Percentiles rank a stretch among this genome's conserved stretches.
phyloP scores from a whole-genome alignment of 2,797 vertebrate species.

The Gallinago solitaria region DNA sequence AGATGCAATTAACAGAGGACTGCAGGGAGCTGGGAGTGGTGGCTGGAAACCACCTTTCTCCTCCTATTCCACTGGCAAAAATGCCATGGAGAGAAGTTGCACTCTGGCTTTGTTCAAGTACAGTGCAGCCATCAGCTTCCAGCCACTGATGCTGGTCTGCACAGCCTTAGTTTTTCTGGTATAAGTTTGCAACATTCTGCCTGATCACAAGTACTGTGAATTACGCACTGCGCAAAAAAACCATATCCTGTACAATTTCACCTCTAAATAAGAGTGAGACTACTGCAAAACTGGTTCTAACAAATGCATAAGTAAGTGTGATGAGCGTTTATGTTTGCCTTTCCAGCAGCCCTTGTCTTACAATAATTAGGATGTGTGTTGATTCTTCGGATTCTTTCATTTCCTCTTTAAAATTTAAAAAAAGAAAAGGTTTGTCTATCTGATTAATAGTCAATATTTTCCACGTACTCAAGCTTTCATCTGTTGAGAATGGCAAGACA shows the following conservation, averaged over 20 bases:
- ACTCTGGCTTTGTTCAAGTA: fast-evolving
- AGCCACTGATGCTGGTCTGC: not conserved
- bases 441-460: conserved; percentile 35
- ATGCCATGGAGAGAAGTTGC: not conserved
- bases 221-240: not conserved
- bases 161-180: not conserved
- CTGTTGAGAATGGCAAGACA: not conserved
- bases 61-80: not conserved
- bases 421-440: not conserved
- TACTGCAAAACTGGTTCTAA: not conserved
- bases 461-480: not conserved
- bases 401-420: not conserved
- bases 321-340: not conserved
- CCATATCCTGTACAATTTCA: not conserved
- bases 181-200: not conserved
- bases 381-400: not conserved
- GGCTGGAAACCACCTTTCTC: not conserved
- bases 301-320: not conserved
- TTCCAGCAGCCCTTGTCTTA: not conserved
- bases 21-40: not conserved
- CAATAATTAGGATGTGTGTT: not conserved
- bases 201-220: not conserved
- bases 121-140: not conserved
- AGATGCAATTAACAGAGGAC: not conserved
- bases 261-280: not conserved